phyloP scores from a whole-genome alignment of 2,888 invertebrate genomes.

The Brachylomia viminalis region DNA sequence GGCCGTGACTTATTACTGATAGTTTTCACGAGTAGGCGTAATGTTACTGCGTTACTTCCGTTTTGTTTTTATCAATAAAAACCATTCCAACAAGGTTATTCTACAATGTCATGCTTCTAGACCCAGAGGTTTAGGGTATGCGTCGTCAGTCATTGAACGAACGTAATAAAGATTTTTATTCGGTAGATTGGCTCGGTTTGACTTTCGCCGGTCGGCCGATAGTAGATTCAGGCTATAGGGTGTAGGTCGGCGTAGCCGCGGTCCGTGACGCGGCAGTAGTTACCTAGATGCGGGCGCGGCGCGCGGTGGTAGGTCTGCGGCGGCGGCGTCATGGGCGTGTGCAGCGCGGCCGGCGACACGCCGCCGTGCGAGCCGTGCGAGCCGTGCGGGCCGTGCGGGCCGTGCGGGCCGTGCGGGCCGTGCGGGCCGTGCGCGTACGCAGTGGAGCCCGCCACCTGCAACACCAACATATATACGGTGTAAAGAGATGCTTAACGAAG shows the following conservation, averaged over 20 bases:
- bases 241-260: not conserved
- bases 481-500: not conserved
- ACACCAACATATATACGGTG: not conserved
- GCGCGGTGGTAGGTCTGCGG: slow-evolving; percentile 88
- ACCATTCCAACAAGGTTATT: too few relatives aligned
- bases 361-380: too few relatives aligned
- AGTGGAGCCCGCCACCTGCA: slow-evolving; percentile 82
- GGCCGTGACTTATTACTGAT: not conserved
- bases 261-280: not conserved
- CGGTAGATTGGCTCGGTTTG: not conserved
- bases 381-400: too few relatives aligned
- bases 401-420: too few relatives aligned
- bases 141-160: too few relatives aligned
- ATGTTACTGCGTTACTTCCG: not conserved
- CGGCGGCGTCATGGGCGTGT: slow-evolving; percentile 89
- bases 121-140: not conserved
- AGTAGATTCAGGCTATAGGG: slow-evolving; percentile 9
- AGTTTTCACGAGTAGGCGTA: not conserved
- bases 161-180: not conserved
- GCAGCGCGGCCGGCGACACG: slow-evolving; percentile 82
- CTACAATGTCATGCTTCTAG: not conserved
- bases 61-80: not conserved
- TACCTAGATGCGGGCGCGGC: slow-evolving; percentile 87
- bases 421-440: slow-evolving; percentile 83
- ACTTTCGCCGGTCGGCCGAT: slow-evolving; percentile 4